Base-by-base conservation (phyloP, 1,140 invertebrate species). In the Ericerus pela region DNA sequence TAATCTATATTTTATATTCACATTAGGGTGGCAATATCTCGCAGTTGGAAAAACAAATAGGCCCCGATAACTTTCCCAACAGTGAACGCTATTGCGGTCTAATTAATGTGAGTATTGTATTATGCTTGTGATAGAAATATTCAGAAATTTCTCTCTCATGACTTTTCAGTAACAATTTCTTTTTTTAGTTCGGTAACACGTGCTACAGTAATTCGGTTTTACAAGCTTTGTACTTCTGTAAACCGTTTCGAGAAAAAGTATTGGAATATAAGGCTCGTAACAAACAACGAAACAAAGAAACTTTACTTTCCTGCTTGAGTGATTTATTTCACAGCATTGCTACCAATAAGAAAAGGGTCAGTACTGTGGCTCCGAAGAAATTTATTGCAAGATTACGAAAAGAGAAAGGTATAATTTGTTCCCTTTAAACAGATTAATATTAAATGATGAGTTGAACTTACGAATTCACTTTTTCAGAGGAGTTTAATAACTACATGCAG, bases 401-500 rank as follows among this genome's bases (percentile, higher is more conserved):
- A 78, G 96, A 99, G 75, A 99, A 99, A 82, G 91, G 90, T 92
- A 66, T 56, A 2, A 8, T 16, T 51, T 18, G 33, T 56, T 14
- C 36, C 29, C 26, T 53, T 8, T 33, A n/a, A 33, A 33, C 8
- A 8, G 31, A 33, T 33, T 33, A n/a, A 10, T n/a, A 10, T 33
- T 33, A n/a, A 33, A 33, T 10, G 8, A 33, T 33, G 41, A 12
- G 8, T 47, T 11, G 10, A 11, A 18, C 10, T 47, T 47, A 22
- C 12, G 10, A 43, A 63, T 57, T 64, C 68, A 66, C 64, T 64
- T 67, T 79, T 82, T 61, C 76, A 93, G 94, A 96, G 73, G 83
- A 95, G 66, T 99, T 99, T 78, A 95, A 99, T 72, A 99, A 99
- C 72, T 98, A 96, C 68, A 93, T 97, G 85, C 95, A 99, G 71